Evolutionary conservation across 2,888 invertebrate species (phyloP).

Genomic region (Ophonus ardosiacus): DNA sequence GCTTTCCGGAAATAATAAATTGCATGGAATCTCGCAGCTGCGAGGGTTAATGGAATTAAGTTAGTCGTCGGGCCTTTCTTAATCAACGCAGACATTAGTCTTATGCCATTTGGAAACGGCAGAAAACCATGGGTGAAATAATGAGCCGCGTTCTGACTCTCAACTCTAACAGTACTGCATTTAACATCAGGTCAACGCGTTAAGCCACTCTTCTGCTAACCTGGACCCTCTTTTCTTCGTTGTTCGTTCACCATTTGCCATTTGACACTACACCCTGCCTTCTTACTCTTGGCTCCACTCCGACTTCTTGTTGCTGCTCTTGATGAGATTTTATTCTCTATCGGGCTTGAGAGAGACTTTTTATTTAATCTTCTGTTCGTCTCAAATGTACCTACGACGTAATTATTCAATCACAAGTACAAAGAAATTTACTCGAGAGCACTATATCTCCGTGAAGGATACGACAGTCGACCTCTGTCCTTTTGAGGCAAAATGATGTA

Average conservation of each 20-base stretch:
- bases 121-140: slow-evolving; percentile 60
- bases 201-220: slow-evolving; percentile 42
- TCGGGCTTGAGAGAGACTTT: slow-evolving; percentile 33
- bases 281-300: not conserved
- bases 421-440: slow-evolving; percentile 24
- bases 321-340: slow-evolving; percentile 50
- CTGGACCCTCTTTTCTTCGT: not conserved
- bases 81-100: slow-evolving; percentile 64
- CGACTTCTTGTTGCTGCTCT: slow-evolving; percentile 17
- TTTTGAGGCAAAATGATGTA: not conserved
- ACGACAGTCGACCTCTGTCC: not conserved
- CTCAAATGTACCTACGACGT: slow-evolving; percentile 35
- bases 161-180: slow-evolving; percentile 56
- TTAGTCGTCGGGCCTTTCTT: slow-evolving; percentile 63
- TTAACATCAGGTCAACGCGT: slow-evolving; percentile 59
- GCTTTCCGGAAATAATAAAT: slow-evolving; percentile 63
- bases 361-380: slow-evolving; percentile 49
- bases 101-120: slow-evolving; percentile 63
- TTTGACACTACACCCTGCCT: not conserved
- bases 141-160: slow-evolving; percentile 56
- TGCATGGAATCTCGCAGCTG: slow-evolving; percentile 62
- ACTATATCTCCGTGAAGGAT: not conserved
- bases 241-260: not conserved
- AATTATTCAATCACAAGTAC: slow-evolving; percentile 38
- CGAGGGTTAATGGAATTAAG: slow-evolving; percentile 63